These are phyloP conservation scores for Alcis repandata DNA, from an alignment of 2,888 invertebrate species.

Conservation along the genomic window DNA sequence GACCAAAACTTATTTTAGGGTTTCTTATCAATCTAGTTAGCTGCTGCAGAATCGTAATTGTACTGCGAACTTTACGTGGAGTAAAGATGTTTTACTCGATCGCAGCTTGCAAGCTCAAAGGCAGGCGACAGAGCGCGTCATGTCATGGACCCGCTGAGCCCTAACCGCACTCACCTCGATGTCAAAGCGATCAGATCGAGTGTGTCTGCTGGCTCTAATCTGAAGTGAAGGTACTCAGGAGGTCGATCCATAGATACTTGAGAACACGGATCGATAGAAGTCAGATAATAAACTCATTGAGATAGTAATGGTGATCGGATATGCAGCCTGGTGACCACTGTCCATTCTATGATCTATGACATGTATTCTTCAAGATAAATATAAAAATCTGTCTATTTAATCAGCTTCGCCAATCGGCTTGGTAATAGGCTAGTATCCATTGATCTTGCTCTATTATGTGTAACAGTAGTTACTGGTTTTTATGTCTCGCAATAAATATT, in stretches of 20 bases:
- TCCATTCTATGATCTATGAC: neutral
- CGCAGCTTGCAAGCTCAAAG: conserved; percentile 50
- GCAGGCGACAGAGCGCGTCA: conserved; percentile 72
- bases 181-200: conserved; percentile 37
- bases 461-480: conserved; percentile 20
- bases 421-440: neutral
- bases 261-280: neutral
- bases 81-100: too few relatives aligned
- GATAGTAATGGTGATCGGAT: neutral
- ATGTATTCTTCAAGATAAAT: neutral
- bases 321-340: neutral
- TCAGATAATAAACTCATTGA: neutral
- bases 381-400: neutral
- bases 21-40: too few relatives aligned
- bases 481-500: conserved; percentile 28
- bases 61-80: neutral
- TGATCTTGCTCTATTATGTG: neutral
- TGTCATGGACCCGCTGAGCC: conserved; percentile 65
- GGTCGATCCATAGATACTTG: conserved; percentile 12
- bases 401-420: conserved; percentile 4
- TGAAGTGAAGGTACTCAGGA: neutral
- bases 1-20: too few relatives aligned
- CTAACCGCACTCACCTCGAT: conserved; percentile 54
- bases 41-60: neutral
- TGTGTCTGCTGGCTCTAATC: neutral